phyloP scores from a whole-genome alignment of 2,113 vertebrate species.

The Pampusana beccarii region DNA sequence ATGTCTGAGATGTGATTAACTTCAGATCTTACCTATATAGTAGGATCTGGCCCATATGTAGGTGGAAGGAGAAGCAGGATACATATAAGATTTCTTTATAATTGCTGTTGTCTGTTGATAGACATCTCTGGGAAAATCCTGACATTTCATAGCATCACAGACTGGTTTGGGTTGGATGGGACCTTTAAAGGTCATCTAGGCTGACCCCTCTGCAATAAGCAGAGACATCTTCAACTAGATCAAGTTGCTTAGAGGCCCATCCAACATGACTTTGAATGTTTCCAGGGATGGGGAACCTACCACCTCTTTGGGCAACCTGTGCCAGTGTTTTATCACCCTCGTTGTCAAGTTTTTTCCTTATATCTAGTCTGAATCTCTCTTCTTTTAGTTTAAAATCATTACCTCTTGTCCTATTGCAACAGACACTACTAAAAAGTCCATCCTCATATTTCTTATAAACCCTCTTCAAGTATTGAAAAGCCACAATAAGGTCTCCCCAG shows the following conservation, averaged over 20 bases:
- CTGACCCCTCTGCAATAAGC: accelerated
- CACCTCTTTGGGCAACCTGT: background rate
- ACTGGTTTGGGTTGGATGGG: background rate
- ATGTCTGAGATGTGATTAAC: background rate
- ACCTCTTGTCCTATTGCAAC: too few relatives aligned
- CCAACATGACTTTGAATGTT: background rate
- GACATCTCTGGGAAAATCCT: background rate
- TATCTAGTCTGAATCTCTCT: too few relatives aligned
- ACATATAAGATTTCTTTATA: background rate
- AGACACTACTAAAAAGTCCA: too few relatives aligned
- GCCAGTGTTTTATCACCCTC: background rate
- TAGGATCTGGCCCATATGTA: background rate
- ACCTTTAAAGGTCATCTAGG: background rate
- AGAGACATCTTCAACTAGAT: background rate
- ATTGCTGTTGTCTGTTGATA: accelerated
- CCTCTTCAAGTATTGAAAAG: too few relatives aligned
- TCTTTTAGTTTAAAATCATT: too few relatives aligned
- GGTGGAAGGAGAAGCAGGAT: background rate
- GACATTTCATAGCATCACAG: background rate
- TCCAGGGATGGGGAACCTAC: background rate
- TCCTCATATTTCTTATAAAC: too few relatives aligned
- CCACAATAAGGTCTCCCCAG: too few relatives aligned
- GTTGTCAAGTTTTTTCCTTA: too few relatives aligned
- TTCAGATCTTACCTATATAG: background rate
- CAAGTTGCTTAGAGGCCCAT: accelerated